Conservation (phyloP, 2,113 vertebrate species). For the Cyphomyrus plagiostoma region DNA sequence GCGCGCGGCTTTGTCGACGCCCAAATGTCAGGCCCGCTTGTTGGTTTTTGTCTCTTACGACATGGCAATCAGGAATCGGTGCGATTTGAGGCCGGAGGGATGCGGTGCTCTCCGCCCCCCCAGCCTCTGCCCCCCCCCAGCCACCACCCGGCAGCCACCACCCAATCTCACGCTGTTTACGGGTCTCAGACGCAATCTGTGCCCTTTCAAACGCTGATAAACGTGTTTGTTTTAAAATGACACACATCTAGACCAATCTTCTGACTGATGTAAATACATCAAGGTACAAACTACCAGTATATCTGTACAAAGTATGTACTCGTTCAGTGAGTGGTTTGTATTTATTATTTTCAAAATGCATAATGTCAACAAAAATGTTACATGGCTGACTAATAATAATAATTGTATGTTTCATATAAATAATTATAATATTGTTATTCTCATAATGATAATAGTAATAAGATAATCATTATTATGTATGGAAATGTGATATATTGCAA, state of each 20-base stretch:
- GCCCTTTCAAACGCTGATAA: background rate
- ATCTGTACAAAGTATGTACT: background rate
- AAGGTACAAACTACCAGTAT: background rate
- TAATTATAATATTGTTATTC: background rate
- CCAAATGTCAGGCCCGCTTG: conserved; percentile 38
- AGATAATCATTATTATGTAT: background rate
- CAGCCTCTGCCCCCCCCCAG: background rate
- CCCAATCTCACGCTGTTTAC: background rate
- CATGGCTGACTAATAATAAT: background rate
- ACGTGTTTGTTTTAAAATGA: background rate
- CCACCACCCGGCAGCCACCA: background rate
- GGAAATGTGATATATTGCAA: background rate
- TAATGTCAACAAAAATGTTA: background rate
- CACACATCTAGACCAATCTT: background rate
- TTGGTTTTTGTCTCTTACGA: conserved; percentile 41
- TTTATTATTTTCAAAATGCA: background rate
- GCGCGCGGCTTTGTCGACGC: conserved; percentile 33
- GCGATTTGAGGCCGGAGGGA: background rate
- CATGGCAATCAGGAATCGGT: background rate
- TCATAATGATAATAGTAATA: background rate
- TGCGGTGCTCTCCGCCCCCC: background rate
- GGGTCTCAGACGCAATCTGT: background rate
- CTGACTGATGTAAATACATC: background rate
- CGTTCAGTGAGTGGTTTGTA: background rate
- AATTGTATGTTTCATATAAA: background rate